These are phyloP conservation scores for Eudemis profundana DNA, from an alignment of 2,888 invertebrate species.

Conservation along the genomic window DNA sequence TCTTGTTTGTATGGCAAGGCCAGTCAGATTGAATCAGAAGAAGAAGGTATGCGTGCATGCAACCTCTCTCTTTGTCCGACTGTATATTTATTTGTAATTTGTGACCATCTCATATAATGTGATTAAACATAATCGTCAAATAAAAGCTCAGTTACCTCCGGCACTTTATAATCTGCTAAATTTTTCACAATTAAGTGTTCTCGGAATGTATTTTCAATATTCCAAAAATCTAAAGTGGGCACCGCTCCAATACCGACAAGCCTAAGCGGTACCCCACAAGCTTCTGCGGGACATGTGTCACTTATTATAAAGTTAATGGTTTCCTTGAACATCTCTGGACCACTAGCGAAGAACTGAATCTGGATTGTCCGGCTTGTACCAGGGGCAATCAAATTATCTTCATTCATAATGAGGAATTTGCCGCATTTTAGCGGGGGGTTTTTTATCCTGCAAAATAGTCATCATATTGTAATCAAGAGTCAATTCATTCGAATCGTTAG, in stretches of 20 bases:
- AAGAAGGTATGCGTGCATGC: too few species aligned
- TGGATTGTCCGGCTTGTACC: slow-evolving; percentile 74
- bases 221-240: slow-evolving; percentile 84
- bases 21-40: too few species aligned
- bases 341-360: slow-evolving; percentile 73
- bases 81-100: too few species aligned
- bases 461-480: too few species aligned
- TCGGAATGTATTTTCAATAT: slow-evolving; percentile 85
- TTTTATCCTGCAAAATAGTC: slow-evolving; percentile 62
- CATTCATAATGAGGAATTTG: slow-evolving; percentile 75
- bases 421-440: slow-evolving; percentile 75
- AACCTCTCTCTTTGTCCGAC: too few species aligned
- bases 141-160: slow-evolving; percentile 64
- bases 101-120: too few species aligned
- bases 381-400: slow-evolving; percentile 77
- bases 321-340: slow-evolving; percentile 70
- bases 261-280: slow-evolving; percentile 75
- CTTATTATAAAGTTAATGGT: slow-evolving; percentile 76
- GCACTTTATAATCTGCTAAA: slow-evolving; percentile 79
- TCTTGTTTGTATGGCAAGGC: too few species aligned
- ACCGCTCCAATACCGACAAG: slow-evolving; percentile 84
- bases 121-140: not conserved
- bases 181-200: slow-evolving; percentile 85
- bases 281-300: slow-evolving; percentile 80
- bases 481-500: too few species aligned